Conservation (phyloP, 2,113 vertebrate species). For the Neogobius melanostomus region DNA sequence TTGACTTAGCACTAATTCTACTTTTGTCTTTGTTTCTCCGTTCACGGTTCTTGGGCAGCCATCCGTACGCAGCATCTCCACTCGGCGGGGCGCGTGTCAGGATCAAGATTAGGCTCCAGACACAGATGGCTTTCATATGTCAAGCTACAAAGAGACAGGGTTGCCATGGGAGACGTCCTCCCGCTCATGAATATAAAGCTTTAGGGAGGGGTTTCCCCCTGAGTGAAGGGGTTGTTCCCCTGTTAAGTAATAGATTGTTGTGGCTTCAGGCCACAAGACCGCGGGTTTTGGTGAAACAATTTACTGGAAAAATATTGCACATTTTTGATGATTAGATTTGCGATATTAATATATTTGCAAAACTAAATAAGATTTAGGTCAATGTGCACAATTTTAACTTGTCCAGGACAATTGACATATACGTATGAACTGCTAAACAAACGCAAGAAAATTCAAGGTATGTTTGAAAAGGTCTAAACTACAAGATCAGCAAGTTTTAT, state of each 20-base stretch:
- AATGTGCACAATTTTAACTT: too few species aligned
- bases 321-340: neutral
- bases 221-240: conserved; percentile 46
- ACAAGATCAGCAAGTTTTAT: neutral
- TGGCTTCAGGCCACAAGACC: conserved; percentile 54
- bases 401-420: too few species aligned
- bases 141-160: conserved; percentile 60
- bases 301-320: neutral
- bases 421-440: neutral
- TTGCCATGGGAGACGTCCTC: conserved; percentile 60
- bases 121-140: conserved; percentile 77
- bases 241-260: conserved; percentile 42
- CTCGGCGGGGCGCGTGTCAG: conserved; percentile 37
- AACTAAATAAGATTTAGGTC: too few species aligned
- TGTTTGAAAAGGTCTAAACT: neutral
- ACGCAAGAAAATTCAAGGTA: neutral
- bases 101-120: conserved; percentile 62
- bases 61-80: conserved; percentile 23
- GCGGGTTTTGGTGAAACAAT: neutral
- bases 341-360: neutral
- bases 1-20: conserved; percentile 30
- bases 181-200: conserved; percentile 74
- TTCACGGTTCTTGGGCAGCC: conserved; percentile 26
- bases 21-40: conserved; percentile 43
- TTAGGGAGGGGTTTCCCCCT: conserved; percentile 48